Evolutionary conservation across 1,140 invertebrate genomes (phyloP).

Genomic region (Steinernema feltiae): DNA sequence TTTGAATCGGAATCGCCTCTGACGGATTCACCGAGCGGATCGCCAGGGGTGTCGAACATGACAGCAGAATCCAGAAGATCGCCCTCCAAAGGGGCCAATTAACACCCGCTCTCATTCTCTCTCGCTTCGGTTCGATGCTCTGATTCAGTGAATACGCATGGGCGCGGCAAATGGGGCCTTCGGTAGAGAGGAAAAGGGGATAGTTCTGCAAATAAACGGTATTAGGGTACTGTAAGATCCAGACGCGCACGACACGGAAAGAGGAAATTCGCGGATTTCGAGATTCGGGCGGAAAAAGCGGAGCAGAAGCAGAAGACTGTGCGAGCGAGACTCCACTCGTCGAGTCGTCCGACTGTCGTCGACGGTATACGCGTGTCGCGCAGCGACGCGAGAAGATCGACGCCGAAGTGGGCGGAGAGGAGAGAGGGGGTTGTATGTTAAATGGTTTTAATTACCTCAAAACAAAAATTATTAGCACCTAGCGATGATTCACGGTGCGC

Average conservation of each 20-base stretch:
- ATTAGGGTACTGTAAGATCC: too few relatives aligned
- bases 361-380: background rate
- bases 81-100: background rate
- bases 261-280: background rate
- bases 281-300: background rate
- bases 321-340: background rate
- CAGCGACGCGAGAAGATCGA: background rate
- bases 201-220: too few relatives aligned
- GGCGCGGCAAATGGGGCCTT: background rate
- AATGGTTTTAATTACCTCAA: background rate
- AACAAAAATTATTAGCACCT: too few relatives aligned
- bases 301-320: background rate
- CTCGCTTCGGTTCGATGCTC: background rate
- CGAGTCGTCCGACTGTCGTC: background rate
- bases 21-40: background rate
- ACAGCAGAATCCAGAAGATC: background rate
- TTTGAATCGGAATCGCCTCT: background rate
- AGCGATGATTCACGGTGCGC: too few relatives aligned
- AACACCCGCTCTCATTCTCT: background rate
- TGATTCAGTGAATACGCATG: background rate
- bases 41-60: background rate
- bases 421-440: background rate
- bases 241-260: background rate
- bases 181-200: background rate
- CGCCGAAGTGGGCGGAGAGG: background rate